Base-by-base conservation (phyloP, 1,140 invertebrate genomes). In the Pseudobourletiella spinata region DNA sequence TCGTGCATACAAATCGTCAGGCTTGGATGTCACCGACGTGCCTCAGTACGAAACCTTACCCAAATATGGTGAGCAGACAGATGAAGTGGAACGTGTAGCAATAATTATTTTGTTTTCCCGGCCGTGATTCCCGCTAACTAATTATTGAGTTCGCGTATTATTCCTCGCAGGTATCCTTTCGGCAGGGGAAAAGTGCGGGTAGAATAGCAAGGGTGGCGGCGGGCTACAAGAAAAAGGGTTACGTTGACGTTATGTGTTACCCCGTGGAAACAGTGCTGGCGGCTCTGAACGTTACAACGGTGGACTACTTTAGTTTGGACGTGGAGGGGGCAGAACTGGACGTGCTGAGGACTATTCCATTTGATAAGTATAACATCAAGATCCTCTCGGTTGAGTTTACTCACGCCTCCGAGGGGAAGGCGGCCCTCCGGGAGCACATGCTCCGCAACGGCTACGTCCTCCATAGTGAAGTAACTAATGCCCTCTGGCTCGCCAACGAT, bases 401-500 rank as follows among this genome's bases (percentile, higher is more conserved):
- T 29, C 77, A 79, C 60, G 70, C 66, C 15, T 51, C 51, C 4
- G 72, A 73, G 54, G 75, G 75, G 2, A 70, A 69, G 44, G 67
- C 71, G 14, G 66, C 72, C 1, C 64, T 79, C 32, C 66, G 70
- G 3, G 43, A 72, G 28, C 74, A 73, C 28, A 77, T 79, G 76
- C 59, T 67, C 8, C 58, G 50, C 0, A 67, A 71, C 1, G 76
- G 76, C 2, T 79, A 77, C 54, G 59, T 66, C 4, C 71, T 77
- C 2, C 44, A 11, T 20, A 11, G 46, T 48, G 65, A 74, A 46
- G 75, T 79, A 4, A 72, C 72, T 11, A 72, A 73, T 60, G 25
- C 57, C 0, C 66, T 75, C 44, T 72, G 74, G 66, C 67, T 77
- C n/a, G 77, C 77, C 71, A 76, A 1, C 76, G 77, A 64, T 64